Evolutionary conservation across 2,113 vertebrate genomes (phyloP).

Genomic region (Grantiella picta): DNA sequence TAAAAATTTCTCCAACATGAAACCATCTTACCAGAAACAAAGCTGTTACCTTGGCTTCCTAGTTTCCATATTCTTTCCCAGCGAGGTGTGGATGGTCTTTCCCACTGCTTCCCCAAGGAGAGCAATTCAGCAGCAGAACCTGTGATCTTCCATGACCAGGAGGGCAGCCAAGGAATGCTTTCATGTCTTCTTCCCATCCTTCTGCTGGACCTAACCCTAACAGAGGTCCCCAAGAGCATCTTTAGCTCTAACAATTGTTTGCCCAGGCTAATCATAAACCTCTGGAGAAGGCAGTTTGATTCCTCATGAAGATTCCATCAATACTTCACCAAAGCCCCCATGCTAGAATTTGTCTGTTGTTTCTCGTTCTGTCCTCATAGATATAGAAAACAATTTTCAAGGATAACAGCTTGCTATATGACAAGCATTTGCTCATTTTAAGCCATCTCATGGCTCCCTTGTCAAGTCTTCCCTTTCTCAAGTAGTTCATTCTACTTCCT

Average conservation of each 20-base stretch:
- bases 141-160: neutral
- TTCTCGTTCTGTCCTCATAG: neutral
- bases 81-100: neutral
- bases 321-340: neutral
- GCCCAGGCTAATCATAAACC: neutral
- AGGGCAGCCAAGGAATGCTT: neutral
- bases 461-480: neutral
- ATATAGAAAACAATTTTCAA: neutral
- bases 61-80: neutral
- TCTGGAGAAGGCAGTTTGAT: neutral
- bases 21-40: neutral
- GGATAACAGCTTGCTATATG: neutral
- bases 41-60: neutral
- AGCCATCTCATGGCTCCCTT: neutral
- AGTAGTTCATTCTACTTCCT: neutral
- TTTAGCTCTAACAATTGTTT: neutral
- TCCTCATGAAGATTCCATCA: neutral
- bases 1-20: neutral
- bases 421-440: conserved; percentile 1
- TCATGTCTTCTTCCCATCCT: neutral
- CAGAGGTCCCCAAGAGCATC: neutral
- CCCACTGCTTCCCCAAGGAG: neutral
- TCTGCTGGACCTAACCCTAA: neutral
- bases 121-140: neutral
- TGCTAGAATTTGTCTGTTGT: neutral